phyloP scores from a whole-genome alignment of 2,888 invertebrate genomes.

The Acrocyrtus sp. region DNA sequence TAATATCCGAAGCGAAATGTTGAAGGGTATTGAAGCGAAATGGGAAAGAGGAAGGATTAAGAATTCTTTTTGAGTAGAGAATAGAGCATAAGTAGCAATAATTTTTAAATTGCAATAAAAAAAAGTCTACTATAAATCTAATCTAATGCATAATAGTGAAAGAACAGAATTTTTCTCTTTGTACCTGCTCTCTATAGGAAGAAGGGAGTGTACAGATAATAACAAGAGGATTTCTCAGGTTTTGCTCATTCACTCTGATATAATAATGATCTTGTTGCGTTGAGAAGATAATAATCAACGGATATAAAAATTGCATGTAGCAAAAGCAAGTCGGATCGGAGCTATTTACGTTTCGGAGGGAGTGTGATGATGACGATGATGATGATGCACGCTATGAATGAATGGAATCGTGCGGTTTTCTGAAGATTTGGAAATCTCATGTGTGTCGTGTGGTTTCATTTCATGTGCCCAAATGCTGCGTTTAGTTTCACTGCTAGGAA shows the following conservation, averaged over 20 bases:
- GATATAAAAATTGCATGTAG: conserved; percentile 13
- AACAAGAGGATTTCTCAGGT: no score
- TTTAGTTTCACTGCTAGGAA: no score
- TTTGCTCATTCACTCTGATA: no score
- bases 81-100: no score
- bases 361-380: conserved; percentile 4
- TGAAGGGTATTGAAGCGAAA: no score
- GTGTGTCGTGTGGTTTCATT: conserved; percentile 42
- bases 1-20: no score
- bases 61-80: conserved; percentile 22
- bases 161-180: neutral
- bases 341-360: neutral
- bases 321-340: conserved; percentile 3
- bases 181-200: neutral
- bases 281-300: conserved; percentile 35
- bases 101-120: conserved; percentile 13
- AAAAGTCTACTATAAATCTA: conserved; percentile 9
- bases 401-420: conserved; percentile 42
- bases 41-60: conserved; percentile 2
- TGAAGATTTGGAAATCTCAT: conserved; percentile 25
- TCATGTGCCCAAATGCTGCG: conserved; percentile 28
- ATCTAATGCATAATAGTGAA: conserved; percentile 17
- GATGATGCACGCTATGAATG: conserved; percentile 27
- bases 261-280: conserved; percentile 21
- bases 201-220: no score